Base-by-base conservation (phyloP, 2,113 vertebrate genomes). In the Panthera uncia region DNA sequence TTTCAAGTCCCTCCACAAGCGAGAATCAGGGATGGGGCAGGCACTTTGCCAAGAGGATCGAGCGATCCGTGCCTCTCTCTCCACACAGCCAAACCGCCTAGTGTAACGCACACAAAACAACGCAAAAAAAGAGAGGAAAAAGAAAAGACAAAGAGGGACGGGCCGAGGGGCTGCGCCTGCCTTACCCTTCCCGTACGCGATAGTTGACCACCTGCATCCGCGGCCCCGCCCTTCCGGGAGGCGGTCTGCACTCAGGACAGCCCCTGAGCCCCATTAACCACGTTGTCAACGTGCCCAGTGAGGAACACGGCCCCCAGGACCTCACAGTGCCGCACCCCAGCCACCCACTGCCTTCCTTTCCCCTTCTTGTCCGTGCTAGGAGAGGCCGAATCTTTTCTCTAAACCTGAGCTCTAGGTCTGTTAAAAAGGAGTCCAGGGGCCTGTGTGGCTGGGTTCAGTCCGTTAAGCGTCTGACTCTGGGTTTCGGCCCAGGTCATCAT, bases 321-420 rank as follows among this genome's bases (percentile, higher is more conserved):
- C 55, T 45, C 21, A 13, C 41, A 31, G 48, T 16, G 76, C 33
- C 63, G 88, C 50, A 41, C 27, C 48, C 45, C n/a, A 36, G 57
- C 36, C 73, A 38, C 68, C 61, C 10, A 1, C 4, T 31, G 38
- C 78, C 91, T 73, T 12, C 10, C 7, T 33, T 29, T 89, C 82
- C 92, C 93, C 57, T 94, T 5, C 73, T 91, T 96, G 98, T 97
- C 96, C 92, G 69, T 52, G 85, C 82, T 68, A 29, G 57, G 91
- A 98, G 97, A 94, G 68, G 87, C 92, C 91, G 93, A 52, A 69
- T 41, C 45, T 57, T 65, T 50, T 96, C 45, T 65, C 78, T 92
- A 45, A 90, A 79, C 71, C 90, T 69, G 66, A 91, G 92, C 74
- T n/a, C 74, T 45, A 74, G 74, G 52, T 31, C 45, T 89, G 65